A percentile compares a stretch with the other conserved stretches of the same genome.
phyloP scores from a whole-genome alignment of 2,888 invertebrate species.

The Ornithoptera alexandrae region DNA sequence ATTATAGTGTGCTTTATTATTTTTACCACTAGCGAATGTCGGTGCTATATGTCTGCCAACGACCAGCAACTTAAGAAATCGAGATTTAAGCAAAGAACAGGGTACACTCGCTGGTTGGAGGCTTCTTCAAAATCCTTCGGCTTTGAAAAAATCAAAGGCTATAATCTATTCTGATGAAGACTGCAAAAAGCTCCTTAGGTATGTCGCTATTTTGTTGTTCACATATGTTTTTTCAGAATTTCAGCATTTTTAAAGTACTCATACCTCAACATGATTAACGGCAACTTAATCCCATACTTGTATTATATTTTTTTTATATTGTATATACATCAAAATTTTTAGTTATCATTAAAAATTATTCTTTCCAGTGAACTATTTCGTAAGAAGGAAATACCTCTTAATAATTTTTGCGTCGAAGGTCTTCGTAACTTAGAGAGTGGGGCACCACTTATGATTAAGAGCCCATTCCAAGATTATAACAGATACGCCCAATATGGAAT shows the following conservation, averaged over 20 bases:
- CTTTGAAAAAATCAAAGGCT: not conserved
- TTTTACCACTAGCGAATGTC: not conserved
- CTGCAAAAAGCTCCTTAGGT: not conserved
- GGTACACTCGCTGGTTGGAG: constrained; percentile 8
- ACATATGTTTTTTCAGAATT: too few species aligned
- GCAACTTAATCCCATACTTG: too few species aligned
- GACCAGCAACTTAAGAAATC: not conserved
- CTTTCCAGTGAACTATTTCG: not conserved
- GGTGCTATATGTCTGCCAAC: constrained; percentile 13
- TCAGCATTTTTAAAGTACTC: too few species aligned
- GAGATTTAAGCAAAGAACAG: not conserved
- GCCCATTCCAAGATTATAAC: not conserved
- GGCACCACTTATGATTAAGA: constrained; percentile 2
- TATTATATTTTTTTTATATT: too few species aligned
- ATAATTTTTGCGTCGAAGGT: not conserved
- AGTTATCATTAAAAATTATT: not conserved
- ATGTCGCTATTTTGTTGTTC: not conserved
- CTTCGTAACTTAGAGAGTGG: not conserved
- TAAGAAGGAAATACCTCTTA: not conserved
- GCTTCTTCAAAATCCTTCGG: not conserved
- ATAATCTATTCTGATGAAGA: constrained; percentile 5
- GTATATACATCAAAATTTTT: too few species aligned
- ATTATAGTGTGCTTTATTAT: too few species aligned
- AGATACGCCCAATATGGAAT: constrained; percentile 42
- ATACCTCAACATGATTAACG: too few species aligned